These are phyloP conservation scores for Homarus gammarus DNA, from an alignment of 2,888 invertebrate genomes.

Conservation along the genomic window DNA sequence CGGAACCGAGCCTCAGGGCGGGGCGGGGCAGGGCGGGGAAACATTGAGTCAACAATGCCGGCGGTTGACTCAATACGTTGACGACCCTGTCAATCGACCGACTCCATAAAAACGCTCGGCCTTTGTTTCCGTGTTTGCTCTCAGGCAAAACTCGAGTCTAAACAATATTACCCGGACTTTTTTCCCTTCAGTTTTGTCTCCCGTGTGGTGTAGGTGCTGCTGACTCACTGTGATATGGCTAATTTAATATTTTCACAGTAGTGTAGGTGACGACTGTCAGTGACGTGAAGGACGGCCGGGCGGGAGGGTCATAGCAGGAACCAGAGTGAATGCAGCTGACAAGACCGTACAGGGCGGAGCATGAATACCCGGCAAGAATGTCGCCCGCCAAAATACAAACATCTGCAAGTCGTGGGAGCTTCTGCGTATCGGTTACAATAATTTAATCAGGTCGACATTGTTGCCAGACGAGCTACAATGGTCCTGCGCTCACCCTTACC, in stretches of 20 bases:
- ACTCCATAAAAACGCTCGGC: neutral
- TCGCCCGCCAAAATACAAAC: neutral
- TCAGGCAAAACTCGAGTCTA: slow-evolving; percentile 27
- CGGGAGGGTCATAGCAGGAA: neutral
- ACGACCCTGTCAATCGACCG: slow-evolving; percentile 48
- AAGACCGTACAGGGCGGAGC: neutral
- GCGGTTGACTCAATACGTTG: slow-evolving; percentile 37
- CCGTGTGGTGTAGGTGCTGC: no score
- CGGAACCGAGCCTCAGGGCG: neutral
- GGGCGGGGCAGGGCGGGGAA: neutral
- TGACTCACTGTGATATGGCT: no score
- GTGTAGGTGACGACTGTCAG: no score
- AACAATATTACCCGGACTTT: slow-evolving; percentile 22
- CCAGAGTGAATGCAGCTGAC: slow-evolving; percentile 17
- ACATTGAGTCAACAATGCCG: slow-evolving; percentile 20
- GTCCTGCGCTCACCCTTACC: neutral
- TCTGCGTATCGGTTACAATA: slow-evolving; percentile 49
- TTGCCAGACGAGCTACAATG: slow-evolving; percentile 8
- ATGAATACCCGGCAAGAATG: slow-evolving; percentile 22
- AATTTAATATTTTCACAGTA: no score
- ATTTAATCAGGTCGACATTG: slow-evolving; percentile 59
- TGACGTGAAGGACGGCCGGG: neutral
- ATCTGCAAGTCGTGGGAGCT: slow-evolving; percentile 46
- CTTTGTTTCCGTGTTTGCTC: slow-evolving; percentile 49
- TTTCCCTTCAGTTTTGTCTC: neutral